phyloP scores from a whole-genome alignment of 1,140 invertebrate species.

The Eriocheir sinensis region DNA sequence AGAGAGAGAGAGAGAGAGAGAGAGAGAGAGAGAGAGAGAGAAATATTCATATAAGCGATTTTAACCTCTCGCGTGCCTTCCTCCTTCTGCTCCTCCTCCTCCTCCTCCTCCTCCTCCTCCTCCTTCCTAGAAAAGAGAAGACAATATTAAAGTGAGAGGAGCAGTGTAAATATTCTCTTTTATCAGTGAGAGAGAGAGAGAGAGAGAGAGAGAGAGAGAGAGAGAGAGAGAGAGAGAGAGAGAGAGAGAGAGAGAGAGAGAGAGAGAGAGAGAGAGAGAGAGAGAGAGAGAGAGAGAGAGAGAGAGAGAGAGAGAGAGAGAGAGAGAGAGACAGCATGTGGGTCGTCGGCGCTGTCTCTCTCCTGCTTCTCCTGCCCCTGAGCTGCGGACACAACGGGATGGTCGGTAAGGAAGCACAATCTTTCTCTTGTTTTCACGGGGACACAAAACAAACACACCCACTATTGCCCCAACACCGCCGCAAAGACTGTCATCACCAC shows the following conservation, averaged over 20 bases:
- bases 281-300: neutral
- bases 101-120: neutral
- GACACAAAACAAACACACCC: neutral
- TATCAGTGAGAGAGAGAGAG: neutral
- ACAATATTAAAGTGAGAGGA: neutral
- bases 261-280: neutral
- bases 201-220: neutral
- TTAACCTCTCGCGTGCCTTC: too few relatives aligned
- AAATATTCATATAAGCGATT: neutral
- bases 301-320: neutral
- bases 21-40: neutral
- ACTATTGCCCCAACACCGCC: neutral
- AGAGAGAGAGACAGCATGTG: neutral
- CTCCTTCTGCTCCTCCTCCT: neutral
- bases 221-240: neutral
- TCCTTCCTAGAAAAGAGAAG: neutral
- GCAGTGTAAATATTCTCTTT: neutral
- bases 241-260: neutral
- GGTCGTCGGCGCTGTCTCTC: neutral
- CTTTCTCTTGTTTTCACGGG: neutral
- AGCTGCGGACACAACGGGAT: neutral
- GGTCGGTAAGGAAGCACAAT: neutral
- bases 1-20: neutral
- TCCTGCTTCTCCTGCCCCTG: neutral
- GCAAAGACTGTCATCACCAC: neutral